A percentile compares a stretch with the other conserved stretches of the same genome.
Evolutionary conservation across 2,888 invertebrate species (phyloP).

Genomic region (Cyrtodaria siliqua): DNA sequence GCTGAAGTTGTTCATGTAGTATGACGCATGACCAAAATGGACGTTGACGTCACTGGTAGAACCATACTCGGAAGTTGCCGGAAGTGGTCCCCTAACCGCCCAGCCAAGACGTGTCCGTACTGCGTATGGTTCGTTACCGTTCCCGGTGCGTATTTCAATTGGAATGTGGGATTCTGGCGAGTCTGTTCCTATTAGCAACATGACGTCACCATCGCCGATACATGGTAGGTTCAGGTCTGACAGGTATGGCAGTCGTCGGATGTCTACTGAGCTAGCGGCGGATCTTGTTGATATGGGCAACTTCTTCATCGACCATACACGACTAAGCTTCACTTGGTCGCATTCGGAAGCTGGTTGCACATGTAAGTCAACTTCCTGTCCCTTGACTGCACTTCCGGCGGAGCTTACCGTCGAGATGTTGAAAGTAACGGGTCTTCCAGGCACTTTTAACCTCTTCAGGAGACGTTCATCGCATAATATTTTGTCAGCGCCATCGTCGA

Average conservation of each 20-base stretch:
- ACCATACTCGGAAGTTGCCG: background rate
- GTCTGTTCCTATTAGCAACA: constrained; percentile 38
- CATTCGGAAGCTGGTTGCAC: constrained; percentile 3
- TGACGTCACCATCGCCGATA: constrained; percentile 17
- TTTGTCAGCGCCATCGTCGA: constrained; percentile 9
- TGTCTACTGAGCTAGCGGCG: constrained; percentile 6
- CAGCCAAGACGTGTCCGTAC: constrained; percentile 32
- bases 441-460: constrained; percentile 6
- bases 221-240: background rate
- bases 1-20: constrained; percentile 21
- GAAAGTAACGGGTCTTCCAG: constrained; percentile 18
- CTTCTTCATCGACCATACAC: constrained; percentile 22
- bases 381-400: constrained; percentile 1
- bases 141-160: constrained; percentile 21
- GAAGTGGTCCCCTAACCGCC: constrained; percentile 20
- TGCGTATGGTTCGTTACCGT: constrained; percentile 27
- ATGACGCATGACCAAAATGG: constrained; percentile 5
- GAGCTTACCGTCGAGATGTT: constrained; percentile 16
- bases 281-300: constrained; percentile 23
- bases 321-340: no score
- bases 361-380: constrained; percentile 9
- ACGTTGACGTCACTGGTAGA: background rate
- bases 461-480: constrained; percentile 11
- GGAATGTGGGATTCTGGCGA: constrained; percentile 28
- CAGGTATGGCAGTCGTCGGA: constrained; percentile 16